Conservation (phyloP, 1,140 invertebrate species). For the Drosophila nannoptera region DNA sequence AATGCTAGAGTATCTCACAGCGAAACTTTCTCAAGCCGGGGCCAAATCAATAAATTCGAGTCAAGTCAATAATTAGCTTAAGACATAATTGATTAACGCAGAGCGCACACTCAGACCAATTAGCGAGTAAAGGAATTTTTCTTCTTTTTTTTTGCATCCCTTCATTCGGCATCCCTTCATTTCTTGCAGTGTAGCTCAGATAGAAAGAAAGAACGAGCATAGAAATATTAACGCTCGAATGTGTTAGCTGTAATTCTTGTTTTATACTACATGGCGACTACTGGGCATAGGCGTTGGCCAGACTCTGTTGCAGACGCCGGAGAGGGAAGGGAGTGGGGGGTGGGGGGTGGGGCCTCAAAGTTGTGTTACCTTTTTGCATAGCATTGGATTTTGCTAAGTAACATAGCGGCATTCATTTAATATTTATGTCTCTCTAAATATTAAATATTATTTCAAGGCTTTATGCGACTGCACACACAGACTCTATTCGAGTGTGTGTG, state of each 20-base stretch:
- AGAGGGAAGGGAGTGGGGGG: background rate
- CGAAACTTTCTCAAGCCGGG: background rate
- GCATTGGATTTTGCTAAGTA: constrained; percentile 74
- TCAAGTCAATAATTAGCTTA: background rate
- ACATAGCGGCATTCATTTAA: constrained; percentile 76
- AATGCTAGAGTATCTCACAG: background rate
- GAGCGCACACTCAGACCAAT: background rate
- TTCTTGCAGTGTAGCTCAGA: constrained; percentile 11
- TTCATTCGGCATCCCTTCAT: background rate
- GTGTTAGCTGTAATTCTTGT: constrained; percentile 74
- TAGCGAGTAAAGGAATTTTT: background rate
- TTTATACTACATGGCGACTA: constrained; percentile 32
- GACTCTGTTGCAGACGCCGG: background rate
- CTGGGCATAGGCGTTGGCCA: background rate
- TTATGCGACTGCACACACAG: constrained; percentile 49
- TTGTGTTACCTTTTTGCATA: constrained; percentile 74
- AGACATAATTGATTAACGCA: background rate
- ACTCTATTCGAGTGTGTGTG: constrained; percentile 25
- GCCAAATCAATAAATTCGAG: background rate
- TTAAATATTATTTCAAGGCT: constrained; percentile 80
- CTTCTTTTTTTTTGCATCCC: too few relatives aligned
- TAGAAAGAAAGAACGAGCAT: constrained; percentile 23
- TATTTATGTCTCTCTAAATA: constrained; percentile 80
- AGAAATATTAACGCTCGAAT: constrained; percentile 65
- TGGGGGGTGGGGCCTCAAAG: constrained; percentile 21